These are phyloP conservation scores for Leguminivora glycinivorella DNA, from an alignment of 1,140 invertebrate species.

Conservation along the genomic window DNA sequence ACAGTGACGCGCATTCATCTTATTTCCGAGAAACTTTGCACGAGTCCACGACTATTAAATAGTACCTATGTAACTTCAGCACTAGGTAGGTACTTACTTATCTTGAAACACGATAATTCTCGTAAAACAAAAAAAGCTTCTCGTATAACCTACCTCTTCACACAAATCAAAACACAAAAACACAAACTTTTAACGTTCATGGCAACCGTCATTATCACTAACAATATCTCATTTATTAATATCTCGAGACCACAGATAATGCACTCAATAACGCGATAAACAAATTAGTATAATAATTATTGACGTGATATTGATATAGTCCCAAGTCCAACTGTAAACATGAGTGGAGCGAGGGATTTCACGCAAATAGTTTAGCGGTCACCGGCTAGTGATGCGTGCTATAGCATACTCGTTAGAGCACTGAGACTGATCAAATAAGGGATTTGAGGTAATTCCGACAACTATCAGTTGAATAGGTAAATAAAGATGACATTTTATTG, in stretches of 20 bases:
- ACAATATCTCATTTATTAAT: constrained; percentile 11
- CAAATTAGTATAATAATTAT: constrained; percentile 33
- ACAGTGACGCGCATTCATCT: too few relatives aligned
- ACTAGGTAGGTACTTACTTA: too few relatives aligned
- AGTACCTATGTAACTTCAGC: too few relatives aligned
- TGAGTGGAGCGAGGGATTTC: not conserved
- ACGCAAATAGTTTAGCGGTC: constrained; percentile 24
- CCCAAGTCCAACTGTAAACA: constrained; percentile 19
- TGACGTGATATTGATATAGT: constrained; percentile 12
- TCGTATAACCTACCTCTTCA: constrained; percentile 2
- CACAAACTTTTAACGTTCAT: constrained; percentile 5
- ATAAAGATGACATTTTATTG: too few relatives aligned
- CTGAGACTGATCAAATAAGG: constrained; percentile 1
- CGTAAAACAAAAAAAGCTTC: too few relatives aligned
- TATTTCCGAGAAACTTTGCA: too few relatives aligned
- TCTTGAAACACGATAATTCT: too few relatives aligned
- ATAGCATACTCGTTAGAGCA: not conserved
- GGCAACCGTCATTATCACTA: constrained; percentile 13
- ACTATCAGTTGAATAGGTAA: not conserved
- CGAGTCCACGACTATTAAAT: too few relatives aligned
- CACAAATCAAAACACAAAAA: not conserved
- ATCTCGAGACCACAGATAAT: constrained; percentile 28
- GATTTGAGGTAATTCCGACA: not conserved
- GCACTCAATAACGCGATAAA: constrained; percentile 36
- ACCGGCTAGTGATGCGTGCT: constrained; percentile 4